Percentiles rank a stretch among this genome's conserved stretches.
Evolutionary conservation across 2,888 invertebrate genomes (phyloP).

Genomic region (Onthophagus sagittarius): DNA sequence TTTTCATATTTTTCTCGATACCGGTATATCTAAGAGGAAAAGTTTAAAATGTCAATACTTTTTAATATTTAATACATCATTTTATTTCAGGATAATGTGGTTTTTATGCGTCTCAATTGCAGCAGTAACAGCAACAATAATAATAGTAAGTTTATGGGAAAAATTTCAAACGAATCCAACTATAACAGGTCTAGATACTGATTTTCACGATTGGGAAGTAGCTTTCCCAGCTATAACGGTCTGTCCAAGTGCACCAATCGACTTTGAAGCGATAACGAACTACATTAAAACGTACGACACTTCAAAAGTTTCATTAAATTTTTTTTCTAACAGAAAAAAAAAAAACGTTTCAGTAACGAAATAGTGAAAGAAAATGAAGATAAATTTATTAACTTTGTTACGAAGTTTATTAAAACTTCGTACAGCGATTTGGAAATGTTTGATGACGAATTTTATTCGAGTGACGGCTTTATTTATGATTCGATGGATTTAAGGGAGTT

Average conservation of each 20-base stretch:
- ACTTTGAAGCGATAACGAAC: slow-evolving; percentile 33
- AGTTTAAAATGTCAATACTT: too few species aligned
- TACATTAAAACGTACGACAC: slow-evolving; percentile 29
- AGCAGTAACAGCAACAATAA: slow-evolving; percentile 66
- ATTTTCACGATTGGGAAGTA: slow-evolving; percentile 77
- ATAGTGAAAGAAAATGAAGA: not conserved
- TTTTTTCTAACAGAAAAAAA: not conserved
- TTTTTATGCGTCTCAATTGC: slow-evolving; percentile 68
- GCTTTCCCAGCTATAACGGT: slow-evolving; percentile 71
- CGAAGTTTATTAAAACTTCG: too few species aligned
- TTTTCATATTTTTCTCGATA: too few species aligned
- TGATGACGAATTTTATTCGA: not conserved
- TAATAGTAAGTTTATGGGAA: slow-evolving; percentile 75
- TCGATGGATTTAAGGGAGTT: slow-evolving; percentile 32
- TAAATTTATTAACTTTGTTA: too few species aligned
- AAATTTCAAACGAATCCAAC: slow-evolving; percentile 83
- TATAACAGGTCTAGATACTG: slow-evolving; percentile 75
- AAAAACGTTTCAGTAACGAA: too few species aligned
- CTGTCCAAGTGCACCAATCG: slow-evolving; percentile 48
- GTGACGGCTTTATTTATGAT: slow-evolving; percentile 20
- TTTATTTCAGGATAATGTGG: slow-evolving; percentile 68
- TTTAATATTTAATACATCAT: not conserved
- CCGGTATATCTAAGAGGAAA: too few species aligned
- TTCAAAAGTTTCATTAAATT: not conserved
- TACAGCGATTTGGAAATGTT: too few species aligned